These are phyloP conservation scores for Phataginus tetradactyla DNA, from an alignment of 2,797 vertebrate species.

Conservation along the genomic window DNA sequence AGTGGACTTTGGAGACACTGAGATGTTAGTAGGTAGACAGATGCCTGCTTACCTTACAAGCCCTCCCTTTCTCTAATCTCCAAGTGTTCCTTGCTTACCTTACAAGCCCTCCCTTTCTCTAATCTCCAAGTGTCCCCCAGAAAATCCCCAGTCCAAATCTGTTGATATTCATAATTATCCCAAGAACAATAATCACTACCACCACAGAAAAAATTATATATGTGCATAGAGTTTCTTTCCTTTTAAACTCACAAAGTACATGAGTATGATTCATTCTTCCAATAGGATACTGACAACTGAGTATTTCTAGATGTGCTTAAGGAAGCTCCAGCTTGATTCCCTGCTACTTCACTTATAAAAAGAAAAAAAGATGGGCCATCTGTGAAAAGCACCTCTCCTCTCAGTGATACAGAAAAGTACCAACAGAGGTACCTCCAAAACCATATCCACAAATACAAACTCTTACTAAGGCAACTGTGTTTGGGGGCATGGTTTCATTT, in stretches of 20 bases:
- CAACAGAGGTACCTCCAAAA: neutral
- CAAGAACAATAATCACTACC: neutral
- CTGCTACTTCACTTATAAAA: neutral
- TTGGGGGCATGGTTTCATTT: neutral
- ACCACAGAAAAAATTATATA: neutral
- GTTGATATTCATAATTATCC: neutral
- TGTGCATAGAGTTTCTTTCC: neutral
- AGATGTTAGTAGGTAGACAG: neutral
- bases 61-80: neutral
- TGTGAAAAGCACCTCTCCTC: neutral
- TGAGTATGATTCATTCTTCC: neutral
- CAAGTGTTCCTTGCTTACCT: too few relatives aligned
- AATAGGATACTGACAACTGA: neutral
- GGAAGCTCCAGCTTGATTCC: neutral
- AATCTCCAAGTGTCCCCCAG: neutral
- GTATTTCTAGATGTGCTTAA: neutral
- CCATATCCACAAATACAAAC: neutral
- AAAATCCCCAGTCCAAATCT: neutral
- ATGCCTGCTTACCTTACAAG: neutral
- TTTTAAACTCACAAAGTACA: neutral
- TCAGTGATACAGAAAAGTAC: neutral
- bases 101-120: neutral
- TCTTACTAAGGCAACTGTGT: neutral
- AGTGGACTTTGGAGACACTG: neutral
- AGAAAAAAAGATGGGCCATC: neutral